Evolutionary conservation across 2,113 vertebrate genomes (phyloP).

Genomic region (Paraplagusia blochii): DNA sequence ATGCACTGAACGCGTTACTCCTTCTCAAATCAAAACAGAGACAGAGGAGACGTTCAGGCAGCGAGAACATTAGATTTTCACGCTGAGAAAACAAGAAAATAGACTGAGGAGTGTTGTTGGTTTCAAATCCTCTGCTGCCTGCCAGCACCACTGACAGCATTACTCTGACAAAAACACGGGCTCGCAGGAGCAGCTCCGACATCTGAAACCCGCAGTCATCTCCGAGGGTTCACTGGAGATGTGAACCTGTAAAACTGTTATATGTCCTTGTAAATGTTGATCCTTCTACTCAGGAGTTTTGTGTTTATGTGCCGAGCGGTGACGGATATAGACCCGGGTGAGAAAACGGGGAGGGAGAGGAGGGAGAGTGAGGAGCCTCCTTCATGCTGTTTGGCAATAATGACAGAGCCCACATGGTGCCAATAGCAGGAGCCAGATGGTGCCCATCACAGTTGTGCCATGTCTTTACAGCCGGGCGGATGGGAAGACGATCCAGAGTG

Average conservation of each 20-base stretch:
- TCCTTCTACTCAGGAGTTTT: slow-evolving; percentile 33
- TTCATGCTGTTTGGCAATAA: slow-evolving; percentile 66
- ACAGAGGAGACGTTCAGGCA: slow-evolving; percentile 34
- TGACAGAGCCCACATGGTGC: slow-evolving; percentile 53
- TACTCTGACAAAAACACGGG: neutral
- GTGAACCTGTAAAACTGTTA: slow-evolving; percentile 8
- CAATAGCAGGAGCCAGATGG: slow-evolving; percentile 70
- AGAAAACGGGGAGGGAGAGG: slow-evolving; percentile 44
- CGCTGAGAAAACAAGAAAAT: slow-evolving; percentile 41
- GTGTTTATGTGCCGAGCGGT: slow-evolving; percentile 37
- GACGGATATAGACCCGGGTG: slow-evolving; percentile 45
- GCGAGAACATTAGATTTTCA: slow-evolving; percentile 38
- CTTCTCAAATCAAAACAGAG: slow-evolving; percentile 36
- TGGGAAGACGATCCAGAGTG: slow-evolving; percentile 61
- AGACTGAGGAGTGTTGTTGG: slow-evolving; percentile 31
- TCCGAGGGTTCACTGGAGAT: slow-evolving; percentile 15
- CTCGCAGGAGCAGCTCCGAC: neutral
- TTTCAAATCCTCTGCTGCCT: neutral
- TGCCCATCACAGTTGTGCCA: slow-evolving; percentile 58
- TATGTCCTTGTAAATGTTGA: slow-evolving; percentile 24
- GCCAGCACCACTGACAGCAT: slow-evolving; percentile 5
- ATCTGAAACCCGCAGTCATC: neutral
- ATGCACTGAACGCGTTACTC: slow-evolving; percentile 42
- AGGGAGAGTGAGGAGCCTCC: slow-evolving; percentile 39
- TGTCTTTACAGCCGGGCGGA: slow-evolving; percentile 61